Base-by-base conservation (phyloP, 2,888 invertebrate genomes). In the Polia nebulosa region DNA sequence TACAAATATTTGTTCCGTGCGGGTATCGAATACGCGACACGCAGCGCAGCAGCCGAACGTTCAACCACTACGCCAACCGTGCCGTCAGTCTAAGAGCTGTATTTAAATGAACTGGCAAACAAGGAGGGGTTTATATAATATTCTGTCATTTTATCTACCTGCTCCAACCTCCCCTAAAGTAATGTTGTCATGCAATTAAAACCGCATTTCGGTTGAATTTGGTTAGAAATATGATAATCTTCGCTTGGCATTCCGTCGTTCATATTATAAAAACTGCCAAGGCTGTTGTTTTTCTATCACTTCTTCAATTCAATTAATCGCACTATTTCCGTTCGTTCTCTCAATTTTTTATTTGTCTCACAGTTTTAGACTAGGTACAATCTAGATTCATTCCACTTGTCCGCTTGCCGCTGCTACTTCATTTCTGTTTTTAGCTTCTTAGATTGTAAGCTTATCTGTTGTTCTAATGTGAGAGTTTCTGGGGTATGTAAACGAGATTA, bases 231-330 rank as follows among this genome's bases (percentile, higher is more conserved):
- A 64, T 56, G 29, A 41, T 72, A 56, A 72, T 58, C 56, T 29
- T 57, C 34, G 60, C 47, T 62, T 62, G 52, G 73, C 36, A 73
- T 62, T 74, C 62, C 41, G 27, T 32, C 32, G 41, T 44, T 22
- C 57, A 44, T 34, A 59, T 29, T 45, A 57, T 44, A 77, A 75
- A 78, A 64, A 78, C 60, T 53, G 47, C 47, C 73, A 75, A 72
- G 74, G 78, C 52, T 64, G 47, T 47, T 47, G 56, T 75, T 75
- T 75, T 78, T 73, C 60, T 61, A 78, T 15, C 41, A 32, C 32
- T 45, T 57, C 45, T 58, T 76, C 25, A 56, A 36, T 62, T 60
- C 25, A 53, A 32, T 44, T 59, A n/a, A 58, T 69, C 27, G 53
- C 60, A 57, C 51, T 49, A 27, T 60, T 65, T 66, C 55, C 25